Evolutionary conservation across 2,888 invertebrate species (phyloP), one percentile per base, ranked within the genome.

Genomic region (Chouioia cunea): DNA sequence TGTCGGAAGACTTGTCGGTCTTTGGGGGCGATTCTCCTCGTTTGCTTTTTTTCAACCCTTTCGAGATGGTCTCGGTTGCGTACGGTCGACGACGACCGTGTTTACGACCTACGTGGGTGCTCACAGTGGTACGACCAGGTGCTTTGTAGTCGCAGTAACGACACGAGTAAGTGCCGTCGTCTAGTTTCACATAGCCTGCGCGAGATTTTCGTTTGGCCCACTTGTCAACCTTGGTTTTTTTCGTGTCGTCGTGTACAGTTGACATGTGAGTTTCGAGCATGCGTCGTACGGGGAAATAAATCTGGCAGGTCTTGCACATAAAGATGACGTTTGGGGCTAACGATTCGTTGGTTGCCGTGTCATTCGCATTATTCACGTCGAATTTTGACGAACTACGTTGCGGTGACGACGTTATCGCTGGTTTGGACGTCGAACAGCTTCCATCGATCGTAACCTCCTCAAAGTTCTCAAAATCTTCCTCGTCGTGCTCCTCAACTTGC

Each of bases 301-400:
- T 50, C n/a, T 71, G 72, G 59, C 77, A 77, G n/a, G 71, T 44
- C 15, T 68, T 71, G 59, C 77, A 77, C 36, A 75, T 65, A 65
- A 73, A 77, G 8, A 76, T 70, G 6, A 50, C 18, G 1, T 8
- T 18, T 12, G 16, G n/a, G 4, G n/a, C 18, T n/a, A n/a, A n/a
- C n/a, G n/a, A n/a, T n/a, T n/a, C n/a, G n/a, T n/a, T n/a, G n/a
- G n/a, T n/a, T n/a, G n/a, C n/a, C n/a, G n/a, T 1, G 50, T 50
- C 18, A 4, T 6, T 15, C 15, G 48, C 15, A 6, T 4, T 3
- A n/a, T n/a, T n/a, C n/a, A n/a, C n/a, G n/a, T n/a, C n/a, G n/a
- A n/a, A n/a, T n/a, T n/a, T n/a, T n/a, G n/a, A n/a, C n/a, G n/a
- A n/a, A n/a, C n/a, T n/a, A n/a, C n/a, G n/a, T n/a, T n/a, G n/a